A percentile compares a stretch with the other conserved stretches of the same genome.
Conservation (phyloP, 2,113 vertebrate genomes). For the Corythornis cristatus region DNA sequence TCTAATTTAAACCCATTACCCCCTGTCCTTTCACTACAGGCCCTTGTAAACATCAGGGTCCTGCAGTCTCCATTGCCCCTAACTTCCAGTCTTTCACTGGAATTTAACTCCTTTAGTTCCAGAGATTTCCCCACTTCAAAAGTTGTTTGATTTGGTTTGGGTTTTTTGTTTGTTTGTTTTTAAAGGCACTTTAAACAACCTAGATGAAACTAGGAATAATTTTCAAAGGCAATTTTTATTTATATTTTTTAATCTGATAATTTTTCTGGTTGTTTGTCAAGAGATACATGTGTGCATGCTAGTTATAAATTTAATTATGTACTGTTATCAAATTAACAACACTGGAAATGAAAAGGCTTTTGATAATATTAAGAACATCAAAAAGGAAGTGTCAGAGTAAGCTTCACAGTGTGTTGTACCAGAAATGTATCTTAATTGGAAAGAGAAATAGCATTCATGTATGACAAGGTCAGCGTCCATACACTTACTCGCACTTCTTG, state of each 20-base stretch:
- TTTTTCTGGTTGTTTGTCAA: background rate
- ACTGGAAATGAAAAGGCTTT: background rate
- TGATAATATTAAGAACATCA: background rate
- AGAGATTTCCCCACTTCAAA: background rate
- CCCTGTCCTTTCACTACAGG: too few relatives aligned
- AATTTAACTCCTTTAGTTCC: background rate
- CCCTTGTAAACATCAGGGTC: background rate
- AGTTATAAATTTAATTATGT: background rate
- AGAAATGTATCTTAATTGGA: background rate
- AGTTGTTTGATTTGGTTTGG: background rate
- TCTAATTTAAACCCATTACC: too few relatives aligned
- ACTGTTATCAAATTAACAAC: background rate
- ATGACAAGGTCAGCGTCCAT: background rate
- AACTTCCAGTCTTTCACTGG: background rate
- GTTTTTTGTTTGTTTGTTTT: too few relatives aligned
- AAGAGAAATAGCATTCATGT: background rate
- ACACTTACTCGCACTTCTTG: background rate
- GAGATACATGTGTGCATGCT: background rate
- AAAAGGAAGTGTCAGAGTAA: background rate
- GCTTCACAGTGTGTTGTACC: background rate
- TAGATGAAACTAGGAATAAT: background rate
- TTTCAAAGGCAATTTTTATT: background rate
- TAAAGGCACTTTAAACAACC: background rate
- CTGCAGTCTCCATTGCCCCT: background rate
- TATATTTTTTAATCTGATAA: background rate